Base-by-base conservation (phyloP, 2,888 invertebrate species). In the Metallyticus violacea region DNA sequence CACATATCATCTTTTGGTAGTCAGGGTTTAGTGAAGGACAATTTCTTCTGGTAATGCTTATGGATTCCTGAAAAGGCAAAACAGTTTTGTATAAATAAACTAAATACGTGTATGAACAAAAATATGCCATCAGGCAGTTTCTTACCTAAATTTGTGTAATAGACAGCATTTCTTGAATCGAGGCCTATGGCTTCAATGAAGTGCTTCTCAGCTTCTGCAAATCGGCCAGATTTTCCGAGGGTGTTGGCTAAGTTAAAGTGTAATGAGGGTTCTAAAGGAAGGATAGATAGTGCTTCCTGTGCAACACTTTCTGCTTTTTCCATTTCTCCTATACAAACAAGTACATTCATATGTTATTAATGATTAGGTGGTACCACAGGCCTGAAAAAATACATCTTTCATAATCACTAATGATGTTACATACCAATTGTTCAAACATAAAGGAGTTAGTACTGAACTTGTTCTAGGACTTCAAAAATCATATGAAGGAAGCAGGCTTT, bases 191-290 rank as follows among this genome's bases (percentile, higher is more conserved):
- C 97, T 89, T 93, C 93, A 86, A 95, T 93, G 91, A 99, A 99
- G 90, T 97, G 94, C 26, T 93, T 91, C 91, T 99, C 98, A 0
- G 99, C 97, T 89, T 96, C 94, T 76, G 93, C 92, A 91, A 96
- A 98, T 81, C 94, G 93, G 80, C 95, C 94, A 87, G 95, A 91
- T 93, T 98, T 98, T 0, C 99, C 99, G 88, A 96, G 93, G 86
- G 97, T 95, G 91, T 98, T 98, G 6, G 96, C 99, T 81, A 97
- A 93, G 89, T 97, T 97, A 91, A 98, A 98, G 91, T 97, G 95
- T 29, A 99, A 93, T 0, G 95, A 94, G 0, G 97, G 94, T 29
- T 97, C 96, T 85, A 95, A 92, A 0, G 97, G 96, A 85, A 98
- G 92, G 89, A 95, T 93, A 81, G 91, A 90, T 7, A 98, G 91